Percentiles rank a stretch among this genome's conserved stretches.
phyloP scores from a whole-genome alignment of 2,113 vertebrate species.

The Chionis minor region DNA sequence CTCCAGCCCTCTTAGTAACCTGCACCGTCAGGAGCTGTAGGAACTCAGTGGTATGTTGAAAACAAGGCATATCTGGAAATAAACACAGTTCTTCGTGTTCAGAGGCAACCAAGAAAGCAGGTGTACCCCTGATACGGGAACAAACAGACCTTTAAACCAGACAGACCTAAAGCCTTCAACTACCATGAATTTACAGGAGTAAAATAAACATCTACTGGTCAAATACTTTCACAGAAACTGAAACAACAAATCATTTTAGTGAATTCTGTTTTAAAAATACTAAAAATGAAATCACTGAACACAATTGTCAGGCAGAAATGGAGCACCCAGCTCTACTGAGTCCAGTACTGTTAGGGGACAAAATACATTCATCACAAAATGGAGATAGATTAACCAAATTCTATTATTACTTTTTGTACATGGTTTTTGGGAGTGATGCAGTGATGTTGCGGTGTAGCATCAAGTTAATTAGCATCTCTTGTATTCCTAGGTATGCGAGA shows the following conservation, averaged over 20 bases:
- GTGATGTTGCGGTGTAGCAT: neutral
- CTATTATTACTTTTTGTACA: neutral
- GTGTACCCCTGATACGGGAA: neutral
- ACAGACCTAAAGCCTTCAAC: neutral
- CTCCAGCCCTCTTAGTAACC: neutral
- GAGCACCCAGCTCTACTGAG: neutral
- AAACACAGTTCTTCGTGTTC: fast-evolving
- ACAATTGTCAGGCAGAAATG: neutral
- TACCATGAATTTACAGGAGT: neutral
- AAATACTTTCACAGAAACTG: neutral
- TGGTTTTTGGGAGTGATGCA: neutral
- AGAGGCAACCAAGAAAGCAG: neutral
- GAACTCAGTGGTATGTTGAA: neutral
- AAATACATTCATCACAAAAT: neutral
- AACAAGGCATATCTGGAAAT: neutral
- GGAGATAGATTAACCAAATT: neutral
- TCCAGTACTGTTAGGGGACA: neutral
- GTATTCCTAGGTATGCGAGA: neutral
- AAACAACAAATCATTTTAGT: neutral
- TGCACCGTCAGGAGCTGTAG: neutral
- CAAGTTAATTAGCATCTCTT: neutral
- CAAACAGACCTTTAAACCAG: neutral
- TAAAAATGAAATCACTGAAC: neutral
- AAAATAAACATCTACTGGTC: neutral
- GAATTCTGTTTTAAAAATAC: neutral